A percentile compares a stretch with the other conserved stretches of the same genome.
Evolutionary conservation across 2,888 invertebrate genomes (phyloP).

Genomic region (Diploptera punctata): DNA sequence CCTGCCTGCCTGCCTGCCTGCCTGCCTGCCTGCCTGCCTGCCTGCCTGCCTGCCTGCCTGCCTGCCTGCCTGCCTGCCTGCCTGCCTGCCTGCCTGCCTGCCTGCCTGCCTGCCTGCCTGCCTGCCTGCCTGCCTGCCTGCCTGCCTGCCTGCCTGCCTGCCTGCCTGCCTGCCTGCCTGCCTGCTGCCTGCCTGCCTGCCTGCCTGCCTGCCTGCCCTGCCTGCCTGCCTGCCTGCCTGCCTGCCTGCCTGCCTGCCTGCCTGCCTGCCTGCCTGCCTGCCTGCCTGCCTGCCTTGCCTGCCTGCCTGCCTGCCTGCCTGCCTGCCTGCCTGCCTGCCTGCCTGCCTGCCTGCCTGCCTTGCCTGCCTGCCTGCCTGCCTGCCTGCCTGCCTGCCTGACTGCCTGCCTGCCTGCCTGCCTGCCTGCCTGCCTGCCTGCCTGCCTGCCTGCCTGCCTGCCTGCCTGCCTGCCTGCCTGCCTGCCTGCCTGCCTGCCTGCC

Average conservation of each 20-base stretch:
- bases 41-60: background rate
- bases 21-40: background rate
- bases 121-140: background rate
- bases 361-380: background rate
- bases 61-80: background rate
- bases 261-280: background rate
- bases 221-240: background rate
- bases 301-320: background rate
- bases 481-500: conserved; percentile 3
- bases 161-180: background rate
- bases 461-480: conserved; percentile 4
- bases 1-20: background rate
- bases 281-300: background rate
- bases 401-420: background rate
- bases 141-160: background rate
- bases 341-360: background rate
- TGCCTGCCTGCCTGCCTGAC: background rate
- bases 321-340: background rate
- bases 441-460: conserved; percentile 8
- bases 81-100: background rate
- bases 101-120: background rate
- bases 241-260: background rate
- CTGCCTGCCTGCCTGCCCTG: too few species aligned
- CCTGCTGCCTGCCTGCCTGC: too few species aligned
- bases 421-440: too few species aligned